Base-by-base conservation (phyloP, 1,140 invertebrate genomes). In the Sogatella furcifera region DNA sequence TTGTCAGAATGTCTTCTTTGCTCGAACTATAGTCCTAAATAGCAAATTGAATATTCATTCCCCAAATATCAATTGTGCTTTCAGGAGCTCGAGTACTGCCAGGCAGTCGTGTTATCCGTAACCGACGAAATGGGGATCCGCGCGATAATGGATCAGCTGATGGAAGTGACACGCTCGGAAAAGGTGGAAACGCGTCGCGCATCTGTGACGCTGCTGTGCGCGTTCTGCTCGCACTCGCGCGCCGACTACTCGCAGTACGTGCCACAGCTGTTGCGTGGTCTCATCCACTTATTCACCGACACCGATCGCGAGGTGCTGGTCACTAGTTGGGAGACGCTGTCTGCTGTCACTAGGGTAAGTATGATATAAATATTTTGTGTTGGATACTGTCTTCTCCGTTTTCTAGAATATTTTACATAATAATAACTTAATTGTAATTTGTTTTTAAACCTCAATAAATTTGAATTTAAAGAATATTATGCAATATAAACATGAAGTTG, bases 21-120 rank as follows among this genome's bases (percentile, higher is more conserved):
- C n/a, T n/a, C n/a, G n/a, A n/a, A n/a, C n/a, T n/a, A n/a, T n/a
- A n/a, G n/a, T n/a, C n/a, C n/a, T n/a, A n/a, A n/a, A n/a, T n/a
- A n/a, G n/a, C n/a, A n/a, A n/a, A n/a, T 64, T 55, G 44, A 28
- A 28, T 28, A 28, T 28, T 28, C 6, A 28, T 28, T 2, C 2
- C 24, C 6, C 6, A 4, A 6, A 28, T 2, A 28, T 28, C 24
- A 28, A 28, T 38, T 38, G 34, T 13, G 34, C 1, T 61, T 67
- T 15, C 63, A 84, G 77, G 82, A 96, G 74, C 72, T 95, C n/a
- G 89, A 92, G 67, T 92, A 97, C 72, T 98, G 95, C 72, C 86
- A 95, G 71, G 83, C 88, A 43, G 94, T 98, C 6, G 84, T 98
- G 52, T 74, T 98, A 61, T 94, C 95, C 0, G 88, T 95, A 3